Base-by-base conservation (phyloP, 2,797 vertebrate genomes). In the Anguilla marmorata region DNA sequence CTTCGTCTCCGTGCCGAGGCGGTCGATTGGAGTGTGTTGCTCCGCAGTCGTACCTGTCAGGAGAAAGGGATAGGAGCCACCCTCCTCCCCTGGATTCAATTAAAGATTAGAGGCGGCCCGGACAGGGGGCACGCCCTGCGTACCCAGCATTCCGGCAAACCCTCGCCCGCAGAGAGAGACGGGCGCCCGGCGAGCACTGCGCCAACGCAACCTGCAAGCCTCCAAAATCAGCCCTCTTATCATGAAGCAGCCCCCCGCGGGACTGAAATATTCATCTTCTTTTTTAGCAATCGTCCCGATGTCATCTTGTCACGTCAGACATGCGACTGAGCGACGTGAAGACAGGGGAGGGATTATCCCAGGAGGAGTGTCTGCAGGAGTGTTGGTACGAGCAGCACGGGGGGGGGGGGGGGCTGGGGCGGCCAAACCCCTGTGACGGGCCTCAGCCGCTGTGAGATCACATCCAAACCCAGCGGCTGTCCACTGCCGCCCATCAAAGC, bases 21-120 rank as follows among this genome's bases (percentile, higher is more conserved):
- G 91, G 88, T 91, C 80, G 74, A 90, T 87, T 91, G 89, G 85
- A 88, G 90, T 88, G 90, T 80, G 89, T 86, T 41, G 87, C 86
- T 90, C 84, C 66, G 86, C 86, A 66, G 86, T 85, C 41, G 19
- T 54, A 79, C 60, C 89, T 90, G 88, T 92, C 87, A 90, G 87
- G 85, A 50, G 16, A 33, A 60, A 90, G 72, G 86, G 89, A 91
- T 87, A 86, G 89, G 63, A 87, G 87, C 87, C 87, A 63, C 83
- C 66, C 69, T 85, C 87, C 87, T 63, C 45, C 72, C n/a, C n/a
- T 86, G 88, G 85, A 88, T 88, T 83, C 88, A 86, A 88, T 86
- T 88, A 88, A 88, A 88, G 88, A 86, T 88, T 88, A 86, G 85
- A 72, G 85, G 52, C 19, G 24, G 80, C 45, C 80, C 27, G 80